phyloP scores from a whole-genome alignment of 2,888 invertebrate species.

The Tipula confusa region DNA sequence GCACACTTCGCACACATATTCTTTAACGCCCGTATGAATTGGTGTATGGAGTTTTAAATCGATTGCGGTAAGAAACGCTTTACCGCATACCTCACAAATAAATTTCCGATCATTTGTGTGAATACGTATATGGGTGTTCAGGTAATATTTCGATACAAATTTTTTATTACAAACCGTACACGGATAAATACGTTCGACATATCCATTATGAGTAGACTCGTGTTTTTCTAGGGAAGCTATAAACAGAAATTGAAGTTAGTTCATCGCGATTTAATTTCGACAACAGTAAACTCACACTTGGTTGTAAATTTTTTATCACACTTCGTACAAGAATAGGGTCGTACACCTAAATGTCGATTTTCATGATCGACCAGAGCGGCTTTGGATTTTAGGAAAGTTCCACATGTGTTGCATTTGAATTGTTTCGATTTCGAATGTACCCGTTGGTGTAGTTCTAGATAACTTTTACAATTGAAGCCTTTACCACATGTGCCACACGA shows the following conservation, averaged over 20 bases:
- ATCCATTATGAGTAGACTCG: neutral
- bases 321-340: conserved; percentile 56
- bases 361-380: conserved; percentile 58
- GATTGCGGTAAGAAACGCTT: conserved; percentile 57
- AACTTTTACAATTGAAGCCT: conserved; percentile 59
- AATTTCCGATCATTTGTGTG: conserved; percentile 60
- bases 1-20: conserved; percentile 58
- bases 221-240: neutral
- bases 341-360: conserved; percentile 57
- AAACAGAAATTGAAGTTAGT: neutral
- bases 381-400: conserved; percentile 57
- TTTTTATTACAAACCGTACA: conserved; percentile 57
- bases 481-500: conserved; percentile 58
- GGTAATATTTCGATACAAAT: conserved; percentile 59
- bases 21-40: conserved; percentile 60
- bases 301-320: conserved; percentile 59
- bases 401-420: conserved; percentile 56
- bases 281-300: conserved; percentile 46
- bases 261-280: neutral
- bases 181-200: conserved; percentile 49
- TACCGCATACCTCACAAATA: conserved; percentile 57
- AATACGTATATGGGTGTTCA: conserved; percentile 56
- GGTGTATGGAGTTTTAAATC: conserved; percentile 58
- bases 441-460: conserved; percentile 57
- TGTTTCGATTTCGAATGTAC: conserved; percentile 58